Conservation (phyloP, 92 coral and sea anemone species). For the Siderastrea radians region DNA sequence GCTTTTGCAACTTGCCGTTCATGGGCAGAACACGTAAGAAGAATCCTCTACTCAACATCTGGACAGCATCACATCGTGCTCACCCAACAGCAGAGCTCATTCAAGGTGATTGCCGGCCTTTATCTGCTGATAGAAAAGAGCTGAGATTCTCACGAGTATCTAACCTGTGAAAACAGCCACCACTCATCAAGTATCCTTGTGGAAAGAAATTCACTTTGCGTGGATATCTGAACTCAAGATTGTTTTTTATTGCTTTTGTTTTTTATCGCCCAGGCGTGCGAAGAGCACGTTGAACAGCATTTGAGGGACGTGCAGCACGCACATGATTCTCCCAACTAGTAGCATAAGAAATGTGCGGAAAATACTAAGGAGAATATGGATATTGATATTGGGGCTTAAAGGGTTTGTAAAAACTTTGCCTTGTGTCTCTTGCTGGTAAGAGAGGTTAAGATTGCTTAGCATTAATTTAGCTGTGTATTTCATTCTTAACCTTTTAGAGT, state of each 20-base stretch:
- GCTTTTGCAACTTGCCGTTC: constrained; percentile 73
- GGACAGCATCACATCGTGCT: constrained; percentile 64
- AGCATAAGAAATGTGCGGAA: constrained; percentile 26
- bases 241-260: not conserved
- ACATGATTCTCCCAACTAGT: constrained; percentile 23
- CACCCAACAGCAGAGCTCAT: constrained; percentile 62
- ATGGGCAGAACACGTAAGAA: constrained; percentile 82
- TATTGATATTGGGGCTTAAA: too few relatives aligned
- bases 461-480: too few relatives aligned
- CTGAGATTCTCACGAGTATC: too few relatives aligned
- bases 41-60: constrained; percentile 78
- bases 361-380: too few relatives aligned
- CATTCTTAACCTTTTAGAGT: too few relatives aligned
- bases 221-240: too few relatives aligned
- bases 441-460: too few relatives aligned
- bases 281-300: constrained; percentile 35
- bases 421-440: too few relatives aligned
- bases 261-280: constrained; percentile 35
- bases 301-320: constrained; percentile 39
- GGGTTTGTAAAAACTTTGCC: too few relatives aligned
- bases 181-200: too few relatives aligned
- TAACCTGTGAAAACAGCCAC: too few relatives aligned
- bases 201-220: too few relatives aligned
- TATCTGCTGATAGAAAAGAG: not conserved
- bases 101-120: constrained; percentile 44